A percentile compares a stretch with the other conserved stretches of the same genome.
phyloP scores from a whole-genome alignment of 2,888 invertebrate genomes.

The Drosophila mettleri region DNA sequence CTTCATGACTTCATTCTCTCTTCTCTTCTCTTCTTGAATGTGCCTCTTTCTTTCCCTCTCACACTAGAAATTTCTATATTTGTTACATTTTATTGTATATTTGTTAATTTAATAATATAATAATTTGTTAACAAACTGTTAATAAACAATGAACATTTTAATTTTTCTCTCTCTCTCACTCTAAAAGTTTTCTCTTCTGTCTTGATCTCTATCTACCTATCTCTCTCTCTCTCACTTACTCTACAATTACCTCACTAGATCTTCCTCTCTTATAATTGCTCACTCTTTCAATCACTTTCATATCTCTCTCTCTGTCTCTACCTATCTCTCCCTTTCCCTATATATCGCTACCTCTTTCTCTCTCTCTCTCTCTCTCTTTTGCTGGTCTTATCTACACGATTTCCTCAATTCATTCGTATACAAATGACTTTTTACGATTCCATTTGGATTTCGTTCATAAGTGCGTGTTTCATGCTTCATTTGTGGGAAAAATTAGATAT shows the following conservation, averaged over 20 bases:
- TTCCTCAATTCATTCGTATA: background rate
- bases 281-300: background rate
- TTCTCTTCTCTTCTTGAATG: too few relatives aligned
- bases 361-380: background rate
- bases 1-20: too few relatives aligned
- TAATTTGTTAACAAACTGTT: too few relatives aligned
- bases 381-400: background rate
- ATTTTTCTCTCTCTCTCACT: background rate
- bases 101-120: too few relatives aligned
- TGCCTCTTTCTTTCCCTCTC: too few relatives aligned
- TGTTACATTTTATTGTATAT: too few relatives aligned
- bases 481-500: constrained; percentile 5
- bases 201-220: background rate
- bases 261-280: too few relatives aligned
- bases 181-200: background rate
- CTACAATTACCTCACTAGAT: too few relatives aligned
- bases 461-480: constrained; percentile 10
- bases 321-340: background rate
- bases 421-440: constrained; percentile 1
- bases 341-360: too few relatives aligned
- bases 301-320: background rate
- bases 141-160: too few relatives aligned
- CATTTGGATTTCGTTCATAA: constrained; percentile 34
- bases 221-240: background rate
- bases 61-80: too few relatives aligned